A percentile compares a stretch with the other conserved stretches of the same genome.
phyloP scores from a whole-genome alignment of 2,888 invertebrate genomes.

The Brenthis ino region DNA sequence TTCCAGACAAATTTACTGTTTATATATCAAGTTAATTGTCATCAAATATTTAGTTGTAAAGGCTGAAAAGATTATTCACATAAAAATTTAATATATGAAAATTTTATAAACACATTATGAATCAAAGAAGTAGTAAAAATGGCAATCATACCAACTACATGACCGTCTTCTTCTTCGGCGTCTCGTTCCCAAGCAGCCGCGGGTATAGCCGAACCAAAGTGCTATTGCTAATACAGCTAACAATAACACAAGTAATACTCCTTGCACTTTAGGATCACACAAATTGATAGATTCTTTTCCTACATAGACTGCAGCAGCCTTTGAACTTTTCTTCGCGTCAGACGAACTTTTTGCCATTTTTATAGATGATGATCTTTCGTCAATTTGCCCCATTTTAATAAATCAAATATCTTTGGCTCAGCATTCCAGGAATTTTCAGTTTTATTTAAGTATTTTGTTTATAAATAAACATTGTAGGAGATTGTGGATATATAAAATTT shows the following conservation, averaged over 20 bases:
- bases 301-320: constrained; percentile 6
- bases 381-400: constrained; percentile 50
- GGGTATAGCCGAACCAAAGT: constrained; percentile 55
- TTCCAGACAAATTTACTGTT: not conserved
- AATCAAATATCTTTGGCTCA: constrained; percentile 10
- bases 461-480: not conserved
- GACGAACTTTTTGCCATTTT: constrained; percentile 50
- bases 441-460: not conserved
- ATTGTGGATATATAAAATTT: constrained; percentile 19
- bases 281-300: constrained; percentile 38
- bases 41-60: constrained; percentile 2
- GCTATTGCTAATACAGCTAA: constrained; percentile 53
- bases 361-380: constrained; percentile 43
- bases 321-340: constrained; percentile 39
- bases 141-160: constrained; percentile 29
- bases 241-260: constrained; percentile 49
- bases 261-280: constrained; percentile 56
- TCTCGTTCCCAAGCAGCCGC: constrained; percentile 51
- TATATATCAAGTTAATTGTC: constrained; percentile 1
- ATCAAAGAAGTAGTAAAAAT: not conserved
- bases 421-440: constrained; percentile 19
- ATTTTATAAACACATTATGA: not conserved
- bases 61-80: constrained; percentile 14
- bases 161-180: constrained; percentile 49
- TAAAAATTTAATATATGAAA: not conserved